A percentile compares a stretch with the other conserved stretches of the same genome.
phyloP scores from a whole-genome alignment of 2,113 vertebrate genomes.

The Mus spicilegus region DNA sequence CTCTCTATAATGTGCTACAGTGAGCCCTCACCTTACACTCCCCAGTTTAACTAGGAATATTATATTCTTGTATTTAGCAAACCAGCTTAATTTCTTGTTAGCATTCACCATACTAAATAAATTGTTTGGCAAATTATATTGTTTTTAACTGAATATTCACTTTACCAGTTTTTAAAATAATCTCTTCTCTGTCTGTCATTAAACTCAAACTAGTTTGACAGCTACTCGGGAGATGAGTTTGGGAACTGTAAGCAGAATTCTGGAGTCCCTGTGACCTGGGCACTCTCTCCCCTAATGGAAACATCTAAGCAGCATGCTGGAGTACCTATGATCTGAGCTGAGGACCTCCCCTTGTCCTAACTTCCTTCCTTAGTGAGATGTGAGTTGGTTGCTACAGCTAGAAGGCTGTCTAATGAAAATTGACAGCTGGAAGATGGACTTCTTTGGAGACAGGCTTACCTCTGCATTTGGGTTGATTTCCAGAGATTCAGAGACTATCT shows the following conservation, averaged over 20 bases:
- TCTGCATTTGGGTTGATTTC: not conserved
- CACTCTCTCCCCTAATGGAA: too few relatives aligned
- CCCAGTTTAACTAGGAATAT: not conserved
- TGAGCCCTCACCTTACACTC: not conserved
- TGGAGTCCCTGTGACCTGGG: not conserved
- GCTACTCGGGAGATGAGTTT: not conserved
- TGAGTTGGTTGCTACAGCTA: not conserved
- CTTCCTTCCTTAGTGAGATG: fast-evolving
- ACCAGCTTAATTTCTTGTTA: not conserved
- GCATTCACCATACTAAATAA: not conserved
- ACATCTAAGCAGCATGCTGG: not conserved
- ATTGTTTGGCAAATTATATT: constrained; percentile 17
- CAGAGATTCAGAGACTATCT: not conserved
- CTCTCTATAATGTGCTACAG: fast-evolving
- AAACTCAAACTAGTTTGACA: not conserved
- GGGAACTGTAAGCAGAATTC: not conserved
- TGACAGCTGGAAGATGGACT: not conserved
- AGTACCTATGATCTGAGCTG: fast-evolving
- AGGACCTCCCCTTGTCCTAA: not conserved
- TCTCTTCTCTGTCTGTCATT: not conserved
- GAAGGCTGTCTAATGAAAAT: not conserved
- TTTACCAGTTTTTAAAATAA: not conserved
- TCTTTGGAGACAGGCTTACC: not conserved
- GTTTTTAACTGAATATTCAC: not conserved
- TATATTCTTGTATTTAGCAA: not conserved